Evolutionary conservation across 1,140 invertebrate species (phyloP), one percentile per base, ranked within the genome.

Genomic region (Brachionus plicatilis): DNA sequence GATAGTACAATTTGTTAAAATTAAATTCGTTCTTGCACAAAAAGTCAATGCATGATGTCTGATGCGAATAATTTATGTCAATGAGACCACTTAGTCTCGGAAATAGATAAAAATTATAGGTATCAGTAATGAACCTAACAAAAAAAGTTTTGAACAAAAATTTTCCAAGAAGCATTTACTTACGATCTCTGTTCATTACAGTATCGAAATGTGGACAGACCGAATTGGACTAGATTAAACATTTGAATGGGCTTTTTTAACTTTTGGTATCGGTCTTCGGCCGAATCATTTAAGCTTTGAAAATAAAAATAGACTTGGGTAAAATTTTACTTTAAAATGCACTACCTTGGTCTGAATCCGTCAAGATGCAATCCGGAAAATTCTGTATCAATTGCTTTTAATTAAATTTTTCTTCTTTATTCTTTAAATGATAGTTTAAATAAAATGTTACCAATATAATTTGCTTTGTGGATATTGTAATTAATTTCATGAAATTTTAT

Each of bases 1-100:
- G 88, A 87, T 93, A 43, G 56, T 37, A 84, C 91, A 94, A 93
- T 92, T 94, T 93, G 88, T 94, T 93, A 87, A 94, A 94, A 87
- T 94, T 91, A 90, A 94, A 94, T 33, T 92, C 91, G 87, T 93
- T 89, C 72, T 87, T 87, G 85, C 90, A 89, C 6, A 94, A 88
- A 88, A 94, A 94, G 82, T 92, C 90, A 2, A 93, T 85, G 17
- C 92, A 91, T 1, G 91, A 90, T 9, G 91, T 88, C 89, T 94
- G 80, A 56, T 85, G 85, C n/a, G 68, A 24, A 83, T 70, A 85
- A 56, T 12, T 17, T 9, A 33, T 2, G 20, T 84, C 29, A n/a
- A 17, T 20, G 70, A 89, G 89, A 3, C 91, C 91, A 88, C 92
- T 91, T 12, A 90, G 86, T 86, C 90, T 90, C n/a, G 93, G 93